A percentile compares a stretch with the other conserved stretches of the same genome.
Evolutionary conservation across 2,797 vertebrate species (phyloP).

Genomic region (Moxostoma hubbsi): DNA sequence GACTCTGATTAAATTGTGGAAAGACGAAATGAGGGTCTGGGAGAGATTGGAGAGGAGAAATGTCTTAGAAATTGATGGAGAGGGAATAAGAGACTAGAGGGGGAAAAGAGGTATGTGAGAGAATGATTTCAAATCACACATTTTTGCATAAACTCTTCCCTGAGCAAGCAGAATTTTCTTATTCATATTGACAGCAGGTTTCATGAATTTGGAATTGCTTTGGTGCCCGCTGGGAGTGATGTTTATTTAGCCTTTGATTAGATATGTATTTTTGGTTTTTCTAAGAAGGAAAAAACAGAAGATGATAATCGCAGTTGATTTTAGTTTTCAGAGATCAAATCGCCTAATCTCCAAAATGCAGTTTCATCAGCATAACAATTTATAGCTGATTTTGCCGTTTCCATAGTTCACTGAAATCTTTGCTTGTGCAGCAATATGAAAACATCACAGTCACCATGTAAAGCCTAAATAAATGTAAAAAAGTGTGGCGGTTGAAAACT

Average conservation of each 20-base stretch:
- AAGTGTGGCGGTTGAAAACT: background rate
- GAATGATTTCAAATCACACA: conserved; percentile 4
- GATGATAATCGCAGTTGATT: conserved; percentile 47
- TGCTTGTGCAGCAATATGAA: background rate
- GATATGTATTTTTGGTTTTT: background rate
- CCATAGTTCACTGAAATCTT: background rate
- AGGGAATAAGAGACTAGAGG: background rate
- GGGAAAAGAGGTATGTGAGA: background rate
- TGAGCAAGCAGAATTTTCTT: conserved; percentile 14
- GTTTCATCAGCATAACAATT: conserved; percentile 13
- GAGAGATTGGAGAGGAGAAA: conserved; percentile 9
- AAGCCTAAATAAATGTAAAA: background rate
- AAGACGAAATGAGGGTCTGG: conserved; percentile 20
- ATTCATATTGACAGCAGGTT: conserved; percentile 44
- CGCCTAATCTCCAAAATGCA: conserved; percentile 3
- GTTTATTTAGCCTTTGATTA: conserved; percentile 39
- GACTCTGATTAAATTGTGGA: conserved; percentile 58
- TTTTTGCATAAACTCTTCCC: conserved; percentile 26
- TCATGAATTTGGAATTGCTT: conserved; percentile 39
- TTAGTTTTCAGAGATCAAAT: background rate
- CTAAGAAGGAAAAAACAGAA: conserved; percentile 7
- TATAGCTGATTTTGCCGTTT: background rate
- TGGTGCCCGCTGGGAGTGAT: background rate
- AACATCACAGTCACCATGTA: too few relatives aligned
- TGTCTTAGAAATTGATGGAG: background rate